These are phyloP conservation scores for Pachymerium ferrugineum DNA, from an alignment of 2,888 invertebrate genomes.

Conservation along the genomic window DNA sequence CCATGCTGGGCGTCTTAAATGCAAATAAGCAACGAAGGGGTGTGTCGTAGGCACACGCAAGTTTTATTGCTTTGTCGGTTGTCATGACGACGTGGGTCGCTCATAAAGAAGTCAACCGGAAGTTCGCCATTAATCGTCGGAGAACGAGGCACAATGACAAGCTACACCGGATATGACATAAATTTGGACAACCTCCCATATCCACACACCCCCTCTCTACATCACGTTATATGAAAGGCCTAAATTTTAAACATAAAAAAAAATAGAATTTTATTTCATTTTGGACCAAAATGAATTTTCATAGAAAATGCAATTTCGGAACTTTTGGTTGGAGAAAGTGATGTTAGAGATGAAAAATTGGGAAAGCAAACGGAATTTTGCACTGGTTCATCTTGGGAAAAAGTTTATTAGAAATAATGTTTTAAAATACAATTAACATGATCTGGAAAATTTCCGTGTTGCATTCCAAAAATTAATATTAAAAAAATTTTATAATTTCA, in stretches of 20 bases:
- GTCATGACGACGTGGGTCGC: conserved; percentile 29
- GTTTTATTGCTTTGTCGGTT: conserved; percentile 31
- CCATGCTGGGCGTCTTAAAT: conserved; percentile 16
- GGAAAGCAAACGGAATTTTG: too few species aligned
- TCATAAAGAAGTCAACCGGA: conserved; percentile 31
- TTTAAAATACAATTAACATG: too few species aligned
- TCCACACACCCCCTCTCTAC: background rate
- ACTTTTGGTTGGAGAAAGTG: too few species aligned
- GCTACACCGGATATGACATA: conserved; percentile 29
- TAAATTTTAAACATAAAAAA: background rate
- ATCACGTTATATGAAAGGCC: background rate
- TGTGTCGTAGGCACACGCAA: conserved; percentile 26
- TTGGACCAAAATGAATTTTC: too few species aligned
- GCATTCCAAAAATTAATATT: too few species aligned
- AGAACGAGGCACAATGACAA: conserved; percentile 28
- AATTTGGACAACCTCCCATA: conserved; percentile 25
- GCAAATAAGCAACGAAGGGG: conserved; percentile 22
- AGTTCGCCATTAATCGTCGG: conserved; percentile 31
- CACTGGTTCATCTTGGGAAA: too few species aligned
- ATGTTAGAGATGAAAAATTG: too few species aligned
- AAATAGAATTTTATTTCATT: too few species aligned
- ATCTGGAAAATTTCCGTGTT: too few species aligned
- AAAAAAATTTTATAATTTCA: too few species aligned
- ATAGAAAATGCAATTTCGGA: too few species aligned
- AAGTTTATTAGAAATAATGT: too few species aligned